Base-by-base conservation (phyloP, 2,888 invertebrate species). In the Acanthosepion pharaonis region DNA sequence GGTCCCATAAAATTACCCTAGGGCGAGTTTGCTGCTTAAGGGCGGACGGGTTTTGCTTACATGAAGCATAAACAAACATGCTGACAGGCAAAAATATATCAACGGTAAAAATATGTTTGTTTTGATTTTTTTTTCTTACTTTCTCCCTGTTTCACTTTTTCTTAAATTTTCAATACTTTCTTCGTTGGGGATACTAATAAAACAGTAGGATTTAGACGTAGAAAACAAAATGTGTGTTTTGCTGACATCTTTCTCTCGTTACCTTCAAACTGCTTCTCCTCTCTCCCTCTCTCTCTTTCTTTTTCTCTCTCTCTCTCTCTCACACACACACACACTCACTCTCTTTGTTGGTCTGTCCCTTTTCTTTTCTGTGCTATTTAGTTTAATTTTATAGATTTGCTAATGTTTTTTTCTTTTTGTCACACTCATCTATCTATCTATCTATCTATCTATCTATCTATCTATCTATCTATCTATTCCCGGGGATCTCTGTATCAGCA, bases 51-150 rank as follows among this genome's bases (percentile, higher is more conserved):
- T 78, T 78, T 78, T 78, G n/a, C 28, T 78, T 78, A n/a, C 78
- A 78, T 78, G n/a, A n/a, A 15, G n/a, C n/a, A n/a, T 11, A 78
- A 78, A 78, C 78, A 78, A 78, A 78, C 78, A 78, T 78, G 78
- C 28, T n/a, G 78, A n/a, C 28, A 78, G n/a, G 9, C 28, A 78
- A 78, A 78, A 78, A 78, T 78, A 78, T 78, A n/a, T 8, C n/a
- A 78, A 78, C n/a, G n/a, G n/a, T n/a, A n/a, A n/a, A n/a, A n/a
- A 78, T 78, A n/a, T 78, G 28, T 78, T 78, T 78, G n/a, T 78
- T 78, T 78, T 8, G 15, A 9, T 78, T 78, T 3, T n/a, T n/a
- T 9, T 8, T 28, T 6, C 8, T 64, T 25, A 6, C 28, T 64
- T 28, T n/a, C 28, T 78, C 3, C 1, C 8, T n/a, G 9, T 28